Percentiles rank a stretch among this genome's conserved stretches.
Conservation (phyloP, 35 echinoderm and acorn worm species). For the Apostichopus parvimensis region DNA sequence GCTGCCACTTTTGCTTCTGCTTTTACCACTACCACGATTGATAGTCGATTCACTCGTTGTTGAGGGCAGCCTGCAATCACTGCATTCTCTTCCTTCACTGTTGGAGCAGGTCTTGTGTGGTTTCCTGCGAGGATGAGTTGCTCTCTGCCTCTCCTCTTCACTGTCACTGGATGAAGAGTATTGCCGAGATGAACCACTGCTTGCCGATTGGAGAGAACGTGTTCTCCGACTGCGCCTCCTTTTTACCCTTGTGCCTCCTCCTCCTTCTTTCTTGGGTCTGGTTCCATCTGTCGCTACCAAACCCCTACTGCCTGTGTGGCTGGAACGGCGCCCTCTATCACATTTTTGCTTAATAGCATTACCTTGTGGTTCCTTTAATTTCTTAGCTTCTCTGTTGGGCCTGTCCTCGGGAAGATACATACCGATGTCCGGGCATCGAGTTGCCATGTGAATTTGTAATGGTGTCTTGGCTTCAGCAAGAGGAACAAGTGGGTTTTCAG, state of each 20-base stretch:
- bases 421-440: conserved; percentile 30
- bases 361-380: not conserved
- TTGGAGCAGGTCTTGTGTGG: conserved; percentile 20
- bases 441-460: conserved; percentile 55
- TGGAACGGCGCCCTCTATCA: conserved; percentile 38
- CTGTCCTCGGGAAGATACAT: not conserved
- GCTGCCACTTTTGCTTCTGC: conserved; percentile 26
- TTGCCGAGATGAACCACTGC: not conserved
- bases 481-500: conserved; percentile 44
- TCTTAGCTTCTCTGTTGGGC: not conserved
- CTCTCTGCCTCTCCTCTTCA: conserved; percentile 41
- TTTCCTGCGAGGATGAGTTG: conserved; percentile 29
- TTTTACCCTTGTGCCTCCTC: conserved; percentile 9
- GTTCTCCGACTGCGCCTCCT: conserved; percentile 24
- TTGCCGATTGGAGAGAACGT: conserved; percentile 33
- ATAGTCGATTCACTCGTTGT: conserved; percentile 47
- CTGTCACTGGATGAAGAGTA: conserved; percentile 54
- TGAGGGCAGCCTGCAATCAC: conserved; percentile 24
- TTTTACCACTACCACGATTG: conserved; percentile 10
- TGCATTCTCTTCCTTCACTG: conserved; percentile 40
- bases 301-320: conserved; percentile 8
- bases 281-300: conserved; percentile 12
- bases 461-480: conserved; percentile 41
- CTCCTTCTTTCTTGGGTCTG: conserved; percentile 11
- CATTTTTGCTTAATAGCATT: not conserved